Conservation (phyloP, 1,140 invertebrate species). For the Drosophila lacertosa region DNA sequence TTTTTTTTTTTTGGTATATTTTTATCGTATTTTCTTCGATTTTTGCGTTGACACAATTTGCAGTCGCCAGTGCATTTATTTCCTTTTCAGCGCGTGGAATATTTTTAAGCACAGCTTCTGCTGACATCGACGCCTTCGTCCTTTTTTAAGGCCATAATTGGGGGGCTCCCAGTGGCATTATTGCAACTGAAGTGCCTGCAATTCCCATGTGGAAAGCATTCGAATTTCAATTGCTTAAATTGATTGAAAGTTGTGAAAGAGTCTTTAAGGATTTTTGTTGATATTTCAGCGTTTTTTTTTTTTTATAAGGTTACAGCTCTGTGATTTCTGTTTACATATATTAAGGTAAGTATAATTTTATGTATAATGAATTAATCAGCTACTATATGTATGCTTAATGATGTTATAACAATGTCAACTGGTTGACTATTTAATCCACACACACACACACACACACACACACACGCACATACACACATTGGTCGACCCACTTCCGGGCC, state of each 20-base stretch:
- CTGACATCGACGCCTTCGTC: slow-evolving; percentile 4
- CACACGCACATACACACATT: too few species aligned
- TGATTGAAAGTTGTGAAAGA: slow-evolving; percentile 16
- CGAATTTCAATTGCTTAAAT: too few species aligned
- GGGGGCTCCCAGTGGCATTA: slow-evolving; percentile 5
- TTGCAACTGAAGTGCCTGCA: slow-evolving; percentile 18
- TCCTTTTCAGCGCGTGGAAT: slow-evolving; percentile 2
- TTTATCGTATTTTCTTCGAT: not conserved
- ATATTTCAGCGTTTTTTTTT: not conserved
- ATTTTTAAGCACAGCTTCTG: not conserved
- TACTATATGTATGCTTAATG: not conserved
- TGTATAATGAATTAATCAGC: not conserved
- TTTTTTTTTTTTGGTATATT: slow-evolving; percentile 1
- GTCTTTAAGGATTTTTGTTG: not conserved
- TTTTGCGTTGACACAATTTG: not conserved
- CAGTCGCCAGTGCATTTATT: slow-evolving; percentile 28
- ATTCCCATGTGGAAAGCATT: slow-evolving; percentile 3
- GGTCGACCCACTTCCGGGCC: not conserved
- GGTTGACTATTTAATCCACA: slow-evolving; percentile 12
- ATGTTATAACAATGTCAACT: slow-evolving; percentile 2
- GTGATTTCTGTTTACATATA: too few species aligned
- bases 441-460: not conserved
- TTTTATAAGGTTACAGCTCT: too few species aligned
- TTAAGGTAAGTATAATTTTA: too few species aligned
- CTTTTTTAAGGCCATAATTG: slow-evolving; percentile 31